These are phyloP conservation scores for Prosopocoilus inquinatus DNA, from an alignment of 2,888 invertebrate species.

Conservation along the genomic window DNA sequence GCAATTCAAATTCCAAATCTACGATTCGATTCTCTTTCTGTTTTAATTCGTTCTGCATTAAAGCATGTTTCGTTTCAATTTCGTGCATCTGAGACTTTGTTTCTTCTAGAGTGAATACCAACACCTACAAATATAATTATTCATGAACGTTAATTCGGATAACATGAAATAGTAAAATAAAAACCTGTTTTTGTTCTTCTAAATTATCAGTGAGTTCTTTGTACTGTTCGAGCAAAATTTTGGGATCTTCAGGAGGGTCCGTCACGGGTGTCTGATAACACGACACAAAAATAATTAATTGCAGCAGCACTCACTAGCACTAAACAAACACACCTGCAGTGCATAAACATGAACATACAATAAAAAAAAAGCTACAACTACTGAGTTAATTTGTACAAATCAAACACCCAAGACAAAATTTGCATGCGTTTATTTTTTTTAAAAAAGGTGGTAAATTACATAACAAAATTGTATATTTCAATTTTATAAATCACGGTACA, in stretches of 20 bases:
- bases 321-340: conserved; percentile 4
- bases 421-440: conserved; percentile 38
- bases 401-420: conserved; percentile 37
- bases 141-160: not conserved
- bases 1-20: conserved; percentile 47
- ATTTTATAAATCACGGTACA: no score
- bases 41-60: conserved; percentile 36
- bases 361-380: conserved; percentile 12
- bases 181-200: conserved; percentile 48
- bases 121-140: conserved; percentile 34
- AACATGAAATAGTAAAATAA: conserved; percentile 11
- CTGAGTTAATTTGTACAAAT: conserved; percentile 7
- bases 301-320: conserved; percentile 7
- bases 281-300: conserved; percentile 16
- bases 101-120: conserved; percentile 43
- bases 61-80: conserved; percentile 36
- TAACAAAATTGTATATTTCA: not conserved
- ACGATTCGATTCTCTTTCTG: conserved; percentile 43
- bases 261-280: conserved; percentile 41
- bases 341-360: conserved; percentile 19
- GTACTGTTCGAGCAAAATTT: conserved; percentile 41
- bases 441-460: conserved; percentile 16
- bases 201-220: conserved; percentile 42
- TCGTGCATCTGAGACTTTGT: conserved; percentile 45
- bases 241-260: conserved; percentile 37